Evolutionary conservation across 1,140 invertebrate species (phyloP), one percentile per base, ranked within the genome.

Genomic region (Drosophila azteca): DNA sequence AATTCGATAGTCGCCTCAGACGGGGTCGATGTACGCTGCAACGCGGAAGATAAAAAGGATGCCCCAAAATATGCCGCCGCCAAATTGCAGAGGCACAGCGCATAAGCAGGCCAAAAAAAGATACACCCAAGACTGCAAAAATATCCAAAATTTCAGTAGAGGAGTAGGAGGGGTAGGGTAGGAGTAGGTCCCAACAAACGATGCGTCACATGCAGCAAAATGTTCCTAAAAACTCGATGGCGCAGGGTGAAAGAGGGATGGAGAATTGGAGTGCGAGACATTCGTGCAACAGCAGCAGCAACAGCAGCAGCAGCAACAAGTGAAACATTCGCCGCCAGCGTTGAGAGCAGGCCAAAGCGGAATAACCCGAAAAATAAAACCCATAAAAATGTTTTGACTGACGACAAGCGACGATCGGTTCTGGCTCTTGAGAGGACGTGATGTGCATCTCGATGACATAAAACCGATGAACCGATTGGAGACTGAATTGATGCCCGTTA

Each of bases 11-110:
- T 39, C 57, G 46, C 35, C 44, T 50, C 41, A 54, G 57, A 44
- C 64, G 64, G 50, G 83, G 71, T 88, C 83, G 62, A 63, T 52
- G 83, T 45, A 59, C 83, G 72, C 84, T 58, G 83, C 66, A 88
- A 88, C 83, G 83, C 83, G 83, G 83, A 88, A 88, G 83, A 88
- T 88, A 79, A 83, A 88, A 85, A 87, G 82, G 82, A 87, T 87
- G 83, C 82, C 79, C 78, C 83, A 79, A 87, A 88, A 79, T 76
- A 76, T 81, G 82, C 78, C 78, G 70, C 58, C 73, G 48, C 71
- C 55, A 76, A 76, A 82, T 69, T 80, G 81, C 71, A 80, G 45
- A 63, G 81, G 63, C 35, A 3, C 35, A 3, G 31, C 3, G 31
- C 3, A 31, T 31, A 31, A 31, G 31, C 31, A 73, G 81, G 63